Evolutionary conservation across 2,113 vertebrate species (phyloP).

Genomic region (Sterna hirundo): DNA sequence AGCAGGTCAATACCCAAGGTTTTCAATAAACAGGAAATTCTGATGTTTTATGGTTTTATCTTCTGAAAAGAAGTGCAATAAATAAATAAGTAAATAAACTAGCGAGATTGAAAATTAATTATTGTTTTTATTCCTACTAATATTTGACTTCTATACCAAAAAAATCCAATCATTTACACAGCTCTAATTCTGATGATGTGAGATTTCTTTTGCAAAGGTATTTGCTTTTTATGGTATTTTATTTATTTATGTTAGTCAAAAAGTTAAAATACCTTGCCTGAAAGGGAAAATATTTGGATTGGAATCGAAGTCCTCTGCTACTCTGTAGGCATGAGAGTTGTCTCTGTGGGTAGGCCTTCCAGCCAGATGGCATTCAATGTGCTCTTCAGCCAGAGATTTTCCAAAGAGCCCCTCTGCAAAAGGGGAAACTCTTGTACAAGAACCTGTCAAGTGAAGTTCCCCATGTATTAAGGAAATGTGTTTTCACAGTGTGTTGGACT

Average conservation of each 20-base stretch:
- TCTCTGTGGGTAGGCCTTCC: background rate
- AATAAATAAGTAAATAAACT: background rate
- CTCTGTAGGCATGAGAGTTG: background rate
- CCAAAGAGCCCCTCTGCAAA: background rate
- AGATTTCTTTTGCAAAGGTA: background rate
- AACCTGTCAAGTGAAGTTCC: background rate
- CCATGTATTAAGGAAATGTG: background rate
- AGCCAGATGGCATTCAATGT: background rate
- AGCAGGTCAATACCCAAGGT: background rate
- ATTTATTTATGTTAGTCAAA: conserved; percentile 36
- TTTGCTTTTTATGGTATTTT: conserved; percentile 13
- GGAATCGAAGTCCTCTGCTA: background rate
- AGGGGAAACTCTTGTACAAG: background rate
- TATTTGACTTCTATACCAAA: background rate
- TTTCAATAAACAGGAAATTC: background rate
- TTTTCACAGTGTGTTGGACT: background rate
- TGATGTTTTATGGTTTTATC: background rate
- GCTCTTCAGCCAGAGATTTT: background rate
- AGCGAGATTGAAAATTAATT: background rate
- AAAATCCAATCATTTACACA: background rate
- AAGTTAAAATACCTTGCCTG: conserved; percentile 3
- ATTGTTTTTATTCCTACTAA: background rate
- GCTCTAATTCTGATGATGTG: background rate
- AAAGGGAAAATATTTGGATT: conserved; percentile 47
- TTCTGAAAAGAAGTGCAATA: background rate